phyloP scores from a whole-genome alignment of 2,888 invertebrate species.

The Scaptomyza polygonia region DNA sequence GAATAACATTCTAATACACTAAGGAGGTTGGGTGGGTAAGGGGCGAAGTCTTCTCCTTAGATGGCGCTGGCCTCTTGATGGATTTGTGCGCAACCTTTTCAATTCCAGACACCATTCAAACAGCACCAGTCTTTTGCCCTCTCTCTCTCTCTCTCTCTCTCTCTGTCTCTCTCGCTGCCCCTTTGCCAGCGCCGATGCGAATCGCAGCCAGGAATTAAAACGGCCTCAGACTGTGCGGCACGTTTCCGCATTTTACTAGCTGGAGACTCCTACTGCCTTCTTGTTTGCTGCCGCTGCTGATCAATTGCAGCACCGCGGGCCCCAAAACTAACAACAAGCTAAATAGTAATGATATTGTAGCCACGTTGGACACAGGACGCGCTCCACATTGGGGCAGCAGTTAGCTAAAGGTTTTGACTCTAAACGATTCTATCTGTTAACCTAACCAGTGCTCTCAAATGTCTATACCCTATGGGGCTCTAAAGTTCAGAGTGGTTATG shows the following conservation, averaged over 20 bases:
- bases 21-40: not conserved
- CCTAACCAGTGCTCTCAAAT: slow-evolving; percentile 13
- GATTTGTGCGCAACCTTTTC: slow-evolving; percentile 65
- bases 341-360: slow-evolving; percentile 67
- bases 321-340: slow-evolving; percentile 27
- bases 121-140: slow-evolving; percentile 10
- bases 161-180: too few species aligned
- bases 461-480: slow-evolving; percentile 11
- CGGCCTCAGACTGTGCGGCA: slow-evolving; percentile 54
- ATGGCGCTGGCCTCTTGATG: slow-evolving; percentile 79
- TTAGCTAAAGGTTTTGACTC: slow-evolving; percentile 50
- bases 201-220: slow-evolving; percentile 60
- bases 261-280: slow-evolving; percentile 9
- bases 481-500: not conserved
- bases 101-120: slow-evolving; percentile 52
- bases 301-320: slow-evolving; percentile 68
- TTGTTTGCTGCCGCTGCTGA: slow-evolving; percentile 33
- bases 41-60: slow-evolving; percentile 18
- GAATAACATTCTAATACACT: slow-evolving; percentile 61
- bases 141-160: not conserved
- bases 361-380: slow-evolving; percentile 41
- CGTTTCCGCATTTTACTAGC: slow-evolving; percentile 77
- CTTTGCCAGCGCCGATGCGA: slow-evolving; percentile 53
- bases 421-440: slow-evolving; percentile 72
- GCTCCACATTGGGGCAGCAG: slow-evolving; percentile 53